Evolutionary conservation across 2,113 vertebrate genomes (phyloP).

Genomic region (Columbina picui): DNA sequence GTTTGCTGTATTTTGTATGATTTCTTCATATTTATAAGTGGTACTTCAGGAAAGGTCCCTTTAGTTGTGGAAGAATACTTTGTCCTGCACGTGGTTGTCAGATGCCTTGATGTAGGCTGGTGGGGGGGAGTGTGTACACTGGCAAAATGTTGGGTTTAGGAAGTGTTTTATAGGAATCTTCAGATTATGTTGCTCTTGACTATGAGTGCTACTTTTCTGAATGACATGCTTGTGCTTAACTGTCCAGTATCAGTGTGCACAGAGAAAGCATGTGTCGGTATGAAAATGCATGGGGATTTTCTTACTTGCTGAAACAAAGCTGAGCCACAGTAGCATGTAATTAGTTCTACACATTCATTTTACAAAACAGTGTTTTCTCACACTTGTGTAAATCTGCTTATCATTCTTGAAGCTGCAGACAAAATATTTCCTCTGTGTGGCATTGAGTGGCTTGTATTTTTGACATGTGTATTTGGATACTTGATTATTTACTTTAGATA

Average conservation of each 20-base stretch:
- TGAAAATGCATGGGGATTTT: background rate
- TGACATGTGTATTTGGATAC: background rate
- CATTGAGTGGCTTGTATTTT: background rate
- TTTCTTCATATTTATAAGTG: background rate
- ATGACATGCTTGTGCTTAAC: background rate
- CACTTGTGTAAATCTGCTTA: background rate
- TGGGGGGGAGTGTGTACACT: background rate
- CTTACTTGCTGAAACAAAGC: background rate
- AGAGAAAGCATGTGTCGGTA: background rate
- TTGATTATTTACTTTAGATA: background rate
- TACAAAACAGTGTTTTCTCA: background rate
- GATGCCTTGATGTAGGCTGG: background rate
- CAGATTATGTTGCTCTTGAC: background rate
- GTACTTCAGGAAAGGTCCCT: background rate
- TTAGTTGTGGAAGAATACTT: background rate
- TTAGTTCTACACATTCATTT: background rate
- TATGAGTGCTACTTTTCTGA: background rate
- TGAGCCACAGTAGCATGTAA: background rate
- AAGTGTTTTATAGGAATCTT: background rate
- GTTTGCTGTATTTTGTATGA: background rate
- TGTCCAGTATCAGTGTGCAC: background rate
- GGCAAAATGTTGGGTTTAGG: background rate
- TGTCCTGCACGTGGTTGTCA: background rate
- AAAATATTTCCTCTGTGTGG: background rate
- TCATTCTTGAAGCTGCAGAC: background rate